These are phyloP conservation scores for Hippopotamyrus pictus DNA, from an alignment of 2,797 vertebrate genomes.

Conservation along the genomic window DNA sequence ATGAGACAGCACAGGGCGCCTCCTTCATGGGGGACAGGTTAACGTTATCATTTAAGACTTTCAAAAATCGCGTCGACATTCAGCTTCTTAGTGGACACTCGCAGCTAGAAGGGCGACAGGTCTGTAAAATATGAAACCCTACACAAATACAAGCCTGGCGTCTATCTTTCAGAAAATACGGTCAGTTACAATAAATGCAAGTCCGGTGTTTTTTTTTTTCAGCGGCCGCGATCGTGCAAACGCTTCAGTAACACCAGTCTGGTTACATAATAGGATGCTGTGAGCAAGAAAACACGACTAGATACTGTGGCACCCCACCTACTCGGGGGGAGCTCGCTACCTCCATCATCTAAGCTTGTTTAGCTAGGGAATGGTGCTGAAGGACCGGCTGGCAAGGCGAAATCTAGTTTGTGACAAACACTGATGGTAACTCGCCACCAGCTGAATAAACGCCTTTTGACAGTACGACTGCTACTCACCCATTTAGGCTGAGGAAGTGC, in stretches of 20 bases:
- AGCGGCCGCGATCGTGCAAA: not conserved
- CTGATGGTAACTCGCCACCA: not conserved
- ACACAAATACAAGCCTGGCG: not conserved
- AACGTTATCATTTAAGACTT: not conserved
- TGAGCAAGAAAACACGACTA: not conserved
- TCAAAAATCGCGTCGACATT: not conserved
- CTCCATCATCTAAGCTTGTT: not conserved
- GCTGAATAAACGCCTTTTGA: not conserved
- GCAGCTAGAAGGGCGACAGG: not conserved
- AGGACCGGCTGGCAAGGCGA: not conserved
- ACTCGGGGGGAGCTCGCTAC: not conserved
- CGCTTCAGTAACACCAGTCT: not conserved
- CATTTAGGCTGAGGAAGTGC: constrained; percentile 33
- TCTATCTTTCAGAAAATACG: not conserved
- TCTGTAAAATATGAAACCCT: not conserved
- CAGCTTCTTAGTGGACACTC: not conserved
- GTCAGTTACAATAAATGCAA: not conserved
- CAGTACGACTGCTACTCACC: constrained; percentile 32
- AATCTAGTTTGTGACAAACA: not conserved
- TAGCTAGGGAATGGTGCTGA: not conserved
- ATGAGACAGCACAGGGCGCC: not conserved
- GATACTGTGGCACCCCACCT: constrained; percentile 18
- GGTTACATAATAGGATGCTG: constrained; percentile 16
- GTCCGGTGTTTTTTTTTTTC: not conserved
- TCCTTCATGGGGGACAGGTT: not conserved